Percentiles rank a stretch among this genome's conserved stretches.
Conservation (phyloP, 2,797 vertebrate species). For the Eleutherodactylus coqui region DNA sequence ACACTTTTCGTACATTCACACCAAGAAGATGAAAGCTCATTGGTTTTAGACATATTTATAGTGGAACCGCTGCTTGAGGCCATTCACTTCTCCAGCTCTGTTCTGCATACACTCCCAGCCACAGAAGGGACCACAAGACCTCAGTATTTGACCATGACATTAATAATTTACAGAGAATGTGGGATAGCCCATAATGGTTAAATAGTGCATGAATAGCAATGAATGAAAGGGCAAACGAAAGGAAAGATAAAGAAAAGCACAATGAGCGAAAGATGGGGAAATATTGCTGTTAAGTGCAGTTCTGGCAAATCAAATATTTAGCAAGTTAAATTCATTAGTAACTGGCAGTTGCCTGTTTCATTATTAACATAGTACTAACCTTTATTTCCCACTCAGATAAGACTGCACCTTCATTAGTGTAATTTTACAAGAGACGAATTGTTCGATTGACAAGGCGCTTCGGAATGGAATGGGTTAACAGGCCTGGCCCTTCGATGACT, state of each 20-base stretch:
- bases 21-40: not conserved
- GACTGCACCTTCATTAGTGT: slow-evolving; percentile 1
- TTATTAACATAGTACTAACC: slow-evolving; percentile 38
- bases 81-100: not conserved
- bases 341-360: slow-evolving; percentile 40
- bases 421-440: not conserved
- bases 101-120: slow-evolving; percentile 21
- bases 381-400: slow-evolving; percentile 31
- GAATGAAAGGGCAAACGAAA: slow-evolving; percentile 50
- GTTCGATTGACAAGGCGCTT: not conserved
- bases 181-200: slow-evolving; percentile 44
- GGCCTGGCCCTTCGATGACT: not conserved
- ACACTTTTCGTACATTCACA: not conserved
- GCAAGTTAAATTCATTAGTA: slow-evolving; percentile 53
- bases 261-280: slow-evolving; percentile 43
- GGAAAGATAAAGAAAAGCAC: slow-evolving; percentile 50
- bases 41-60: slow-evolving; percentile 9
- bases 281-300: slow-evolving; percentile 57
- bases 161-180: slow-evolving; percentile 61
- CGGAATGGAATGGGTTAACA: not conserved
- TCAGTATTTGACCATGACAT: slow-evolving; percentile 43
- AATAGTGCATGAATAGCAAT: slow-evolving; percentile 56
- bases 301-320: slow-evolving; percentile 56
- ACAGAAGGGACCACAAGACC: slow-evolving; percentile 35
- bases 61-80: not conserved